Base-by-base conservation (phyloP, 2,888 invertebrate species). In the Standfussiana lucernea region DNA sequence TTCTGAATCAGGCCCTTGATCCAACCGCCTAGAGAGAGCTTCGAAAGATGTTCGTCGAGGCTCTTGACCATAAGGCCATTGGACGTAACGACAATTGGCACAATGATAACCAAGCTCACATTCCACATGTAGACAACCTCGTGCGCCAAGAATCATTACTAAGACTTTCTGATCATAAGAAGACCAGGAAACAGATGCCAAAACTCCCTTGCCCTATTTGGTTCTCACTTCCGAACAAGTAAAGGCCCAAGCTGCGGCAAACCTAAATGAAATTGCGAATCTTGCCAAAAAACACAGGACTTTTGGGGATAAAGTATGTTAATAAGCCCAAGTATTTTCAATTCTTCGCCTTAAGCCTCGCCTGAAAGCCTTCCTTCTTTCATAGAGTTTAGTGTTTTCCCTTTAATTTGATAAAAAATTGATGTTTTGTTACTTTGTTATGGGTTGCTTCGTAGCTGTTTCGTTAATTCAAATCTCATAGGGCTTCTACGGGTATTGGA, bases 211-310 rank as follows among this genome's bases (percentile, higher is more conserved):
- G 32, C 24, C n/a, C 4, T 11, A 74, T 56, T 61, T 50, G 42
- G 68, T 74, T 61, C n/a, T n/a, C 32, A 28, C 13, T 35, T 77
- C 13, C 7, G 5, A 56, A 62, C 65, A 69, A 82, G 28, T 28
- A 47, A 50, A 82, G 15, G n/a, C 21, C 18, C 47, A 47, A 76
- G 15, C 13, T 28, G 28, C 62, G 37, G 42, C 24, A 28, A 77
- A 70, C 45, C 56, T 77, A 24, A 83, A 83, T 77, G 40, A 62
- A 77, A 82, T 65, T 59, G 45, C 21, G 21, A 75, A 69, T 76
- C 15, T 61, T 70, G 61, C 18, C 11, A 32, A 73, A 37, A 50
- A 37, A 40, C 62, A 15, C 32, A 45, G 47, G 68, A 37, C 66
- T 69, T 79, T 64, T 59, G 37, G 47, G 71, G 53, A 75, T 28